Conservation (phyloP, 2,797 vertebrate species). For the Darevskia mixta region DNA sequence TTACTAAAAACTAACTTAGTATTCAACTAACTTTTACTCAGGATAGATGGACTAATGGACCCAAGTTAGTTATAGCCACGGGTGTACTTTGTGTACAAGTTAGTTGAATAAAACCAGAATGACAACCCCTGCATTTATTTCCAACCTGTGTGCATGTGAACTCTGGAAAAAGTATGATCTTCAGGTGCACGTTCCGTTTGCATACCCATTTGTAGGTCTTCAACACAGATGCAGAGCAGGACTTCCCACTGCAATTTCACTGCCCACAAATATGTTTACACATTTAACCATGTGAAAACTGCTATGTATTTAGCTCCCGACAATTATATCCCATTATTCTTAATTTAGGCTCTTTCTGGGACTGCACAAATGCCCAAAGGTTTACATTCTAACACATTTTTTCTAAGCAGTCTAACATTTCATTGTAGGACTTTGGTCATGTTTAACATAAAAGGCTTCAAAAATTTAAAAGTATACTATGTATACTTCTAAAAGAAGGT, state of each 20-base stretch:
- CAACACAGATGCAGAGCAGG: neutral
- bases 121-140: neutral
- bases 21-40: no score
- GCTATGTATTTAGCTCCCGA: neutral
- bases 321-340: neutral
- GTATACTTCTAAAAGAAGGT: neutral
- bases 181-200: neutral
- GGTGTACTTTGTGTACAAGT: no score
- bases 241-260: neutral
- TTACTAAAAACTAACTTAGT: neutral
- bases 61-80: no score
- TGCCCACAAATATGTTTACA: neutral
- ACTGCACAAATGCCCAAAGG: neutral
- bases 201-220: neutral
- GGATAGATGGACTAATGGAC: no score
- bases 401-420: neutral
- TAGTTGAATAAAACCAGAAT: neutral
- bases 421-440: neutral
- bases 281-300: neutral
- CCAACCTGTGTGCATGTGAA: neutral
- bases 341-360: neutral
- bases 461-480: neutral
- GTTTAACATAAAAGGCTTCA: neutral
- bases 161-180: neutral
- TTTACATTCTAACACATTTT: neutral